These are phyloP conservation scores for Clarias batrachus DNA, from an alignment of 2,113 vertebrate species.

Conservation along the genomic window DNA sequence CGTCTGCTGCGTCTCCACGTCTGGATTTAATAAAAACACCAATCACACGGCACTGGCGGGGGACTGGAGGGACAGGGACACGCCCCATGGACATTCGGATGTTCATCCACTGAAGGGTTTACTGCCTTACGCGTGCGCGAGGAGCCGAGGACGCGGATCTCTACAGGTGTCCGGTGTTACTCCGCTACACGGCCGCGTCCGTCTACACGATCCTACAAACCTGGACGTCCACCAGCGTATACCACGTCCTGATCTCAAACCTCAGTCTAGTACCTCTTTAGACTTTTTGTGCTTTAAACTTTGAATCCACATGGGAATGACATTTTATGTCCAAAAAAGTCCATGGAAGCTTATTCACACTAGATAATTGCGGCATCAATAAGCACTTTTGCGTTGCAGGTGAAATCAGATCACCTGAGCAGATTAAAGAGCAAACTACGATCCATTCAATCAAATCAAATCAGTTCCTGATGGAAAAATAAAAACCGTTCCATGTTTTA, in stretches of 20 bases:
- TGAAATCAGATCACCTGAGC: neutral
- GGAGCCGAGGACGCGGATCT: neutral
- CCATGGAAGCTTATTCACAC: neutral
- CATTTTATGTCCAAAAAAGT: neutral
- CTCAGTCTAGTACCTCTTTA: neutral
- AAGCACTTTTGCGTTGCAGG: neutral
- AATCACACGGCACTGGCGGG: neutral
- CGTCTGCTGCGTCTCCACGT: slow-evolving; percentile 63
- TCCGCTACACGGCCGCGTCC: neutral
- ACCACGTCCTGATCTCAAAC: neutral
- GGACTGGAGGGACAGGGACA: slow-evolving; percentile 36
- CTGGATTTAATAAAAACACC: slow-evolving; percentile 73
- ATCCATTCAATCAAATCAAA: neutral
- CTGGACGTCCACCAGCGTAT: neutral
- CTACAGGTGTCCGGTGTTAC: neutral
- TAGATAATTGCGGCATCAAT: no score
- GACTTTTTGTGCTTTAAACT: neutral
- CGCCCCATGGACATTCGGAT: neutral
- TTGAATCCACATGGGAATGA: neutral
- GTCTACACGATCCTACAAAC: neutral
- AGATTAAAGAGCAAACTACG: neutral
- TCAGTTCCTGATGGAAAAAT: neutral
- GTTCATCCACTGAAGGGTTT: neutral
- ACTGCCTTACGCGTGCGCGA: neutral
- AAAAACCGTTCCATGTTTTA: neutral